Percentiles rank a stretch among this genome's conserved stretches.
These are phyloP conservation scores for Epinephelus moara DNA, from an alignment of 2,113 vertebrate genomes.

Conservation along the genomic window DNA sequence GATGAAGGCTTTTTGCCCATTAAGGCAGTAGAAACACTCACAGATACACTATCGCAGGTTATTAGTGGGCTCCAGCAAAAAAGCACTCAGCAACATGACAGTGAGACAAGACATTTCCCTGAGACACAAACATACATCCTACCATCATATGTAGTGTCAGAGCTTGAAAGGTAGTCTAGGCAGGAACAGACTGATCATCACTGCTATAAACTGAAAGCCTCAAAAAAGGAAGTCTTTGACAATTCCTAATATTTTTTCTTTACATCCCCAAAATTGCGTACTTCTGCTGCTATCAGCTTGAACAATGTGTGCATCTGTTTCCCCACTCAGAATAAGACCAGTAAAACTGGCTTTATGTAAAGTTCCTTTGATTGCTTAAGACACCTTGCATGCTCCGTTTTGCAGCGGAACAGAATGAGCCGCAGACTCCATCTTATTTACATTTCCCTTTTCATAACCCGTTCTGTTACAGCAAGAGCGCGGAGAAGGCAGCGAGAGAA, in stretches of 20 bases:
- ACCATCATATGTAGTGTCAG: constrained; percentile 6
- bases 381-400: constrained; percentile 60
- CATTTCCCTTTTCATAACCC: constrained; percentile 69
- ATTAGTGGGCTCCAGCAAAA: constrained; percentile 45
- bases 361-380: constrained; percentile 72
- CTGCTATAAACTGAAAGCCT: constrained; percentile 10
- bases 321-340: constrained; percentile 37
- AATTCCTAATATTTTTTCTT: constrained; percentile 32
- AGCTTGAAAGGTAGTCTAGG: constrained; percentile 3
- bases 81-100: constrained; percentile 48
- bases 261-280: constrained; percentile 22
- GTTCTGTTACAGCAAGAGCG: constrained; percentile 44
- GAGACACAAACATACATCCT: constrained; percentile 28
- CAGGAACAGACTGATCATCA: not conserved
- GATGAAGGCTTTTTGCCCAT: constrained; percentile 54
- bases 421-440: constrained; percentile 74
- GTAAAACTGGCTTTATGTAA: constrained; percentile 52
- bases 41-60: constrained; percentile 37
- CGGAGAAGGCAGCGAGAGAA: not conserved
- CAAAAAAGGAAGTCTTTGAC: constrained; percentile 20
- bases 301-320: constrained; percentile 64
- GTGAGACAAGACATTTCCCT: constrained; percentile 33
- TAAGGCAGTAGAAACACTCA: constrained; percentile 47
- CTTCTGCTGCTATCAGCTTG: constrained; percentile 47
- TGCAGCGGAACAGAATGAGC: constrained; percentile 60